Evolutionary conservation across 2,888 invertebrate species (phyloP).

Genomic region (Acanthacorydalis orientalis): DNA sequence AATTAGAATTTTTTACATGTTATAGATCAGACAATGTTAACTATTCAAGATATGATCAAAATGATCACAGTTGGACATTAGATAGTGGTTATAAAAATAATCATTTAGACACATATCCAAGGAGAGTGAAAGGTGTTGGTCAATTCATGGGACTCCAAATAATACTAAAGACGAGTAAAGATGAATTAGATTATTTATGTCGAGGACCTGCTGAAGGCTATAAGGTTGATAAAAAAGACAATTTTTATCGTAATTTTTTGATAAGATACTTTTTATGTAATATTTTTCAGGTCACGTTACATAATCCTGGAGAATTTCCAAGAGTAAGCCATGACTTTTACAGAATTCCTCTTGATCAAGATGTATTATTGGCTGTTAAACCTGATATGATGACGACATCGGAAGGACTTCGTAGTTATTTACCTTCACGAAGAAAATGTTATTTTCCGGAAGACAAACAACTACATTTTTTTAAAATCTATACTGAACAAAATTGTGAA

Average conservation of each 20-base stretch:
- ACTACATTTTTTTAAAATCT: constrained; percentile 14
- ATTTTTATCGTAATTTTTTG: too few relatives aligned
- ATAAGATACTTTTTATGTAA: too few relatives aligned
- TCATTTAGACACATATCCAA: background rate
- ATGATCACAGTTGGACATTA: constrained; percentile 5
- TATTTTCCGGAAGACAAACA: constrained; percentile 14
- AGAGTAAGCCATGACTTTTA: constrained; percentile 13
- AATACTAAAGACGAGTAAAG: constrained; percentile 4
- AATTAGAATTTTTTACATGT: too few relatives aligned
- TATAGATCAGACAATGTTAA: background rate
- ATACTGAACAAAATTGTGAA: constrained; percentile 16
- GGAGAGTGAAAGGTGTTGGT: background rate
- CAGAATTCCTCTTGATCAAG: constrained; percentile 13
- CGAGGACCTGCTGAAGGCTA: constrained; percentile 15
- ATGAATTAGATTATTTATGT: constrained; percentile 12
- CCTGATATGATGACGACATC: constrained; percentile 15
- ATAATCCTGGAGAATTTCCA: constrained; percentile 19
- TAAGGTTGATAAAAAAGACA: constrained; percentile 9
- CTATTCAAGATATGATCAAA: background rate
- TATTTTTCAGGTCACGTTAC: constrained; percentile 15
- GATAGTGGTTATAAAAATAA: constrained; percentile 6
- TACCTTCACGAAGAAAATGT: constrained; percentile 13
- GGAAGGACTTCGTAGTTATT: constrained; percentile 11
- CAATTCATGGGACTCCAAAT: constrained; percentile 8
- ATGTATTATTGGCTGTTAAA: constrained; percentile 12